Evolutionary conservation across 1,140 invertebrate species (phyloP).

Genomic region (Heliconius himera): DNA sequence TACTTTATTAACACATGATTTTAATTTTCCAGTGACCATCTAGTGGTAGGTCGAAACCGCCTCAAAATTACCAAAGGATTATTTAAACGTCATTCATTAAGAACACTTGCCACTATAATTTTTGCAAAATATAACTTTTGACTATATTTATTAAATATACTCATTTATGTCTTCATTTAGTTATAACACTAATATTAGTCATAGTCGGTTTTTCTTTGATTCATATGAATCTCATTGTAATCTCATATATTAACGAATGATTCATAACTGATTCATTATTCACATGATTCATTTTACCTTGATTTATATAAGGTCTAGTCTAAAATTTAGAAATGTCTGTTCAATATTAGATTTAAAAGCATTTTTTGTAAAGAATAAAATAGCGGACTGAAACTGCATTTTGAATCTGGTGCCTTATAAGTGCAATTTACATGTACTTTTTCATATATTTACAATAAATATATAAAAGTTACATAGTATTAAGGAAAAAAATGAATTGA

Average conservation of each 20-base stretch:
- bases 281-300: not conserved
- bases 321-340: not conserved
- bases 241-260: not conserved
- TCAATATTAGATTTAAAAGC: slow-evolving; percentile 6
- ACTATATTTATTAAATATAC: slow-evolving; percentile 29
- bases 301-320: slow-evolving; percentile 21
- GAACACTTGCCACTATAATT: slow-evolving; percentile 34
- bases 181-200: slow-evolving; percentile 25
- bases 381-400: slow-evolving; percentile 28
- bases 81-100: slow-evolving; percentile 42
- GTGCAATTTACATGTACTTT: slow-evolving; percentile 44
- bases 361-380: not conserved
- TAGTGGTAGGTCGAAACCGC: slow-evolving; percentile 24
- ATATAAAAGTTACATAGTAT: slow-evolving; percentile 42
- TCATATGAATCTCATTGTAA: slow-evolving; percentile 16
- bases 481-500: not conserved
- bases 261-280: slow-evolving; percentile 7
- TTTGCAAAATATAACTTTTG: slow-evolving; percentile 25
- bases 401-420: slow-evolving; percentile 28
- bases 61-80: slow-evolving; percentile 58
- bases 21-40: slow-evolving; percentile 47
- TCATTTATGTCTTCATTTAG: slow-evolving; percentile 32
- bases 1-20: not conserved
- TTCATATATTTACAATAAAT: slow-evolving; percentile 40
- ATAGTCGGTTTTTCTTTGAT: slow-evolving; percentile 22